Evolutionary conservation across 2,797 vertebrate genomes (phyloP).

Genomic region (Mus minutoides): DNA sequence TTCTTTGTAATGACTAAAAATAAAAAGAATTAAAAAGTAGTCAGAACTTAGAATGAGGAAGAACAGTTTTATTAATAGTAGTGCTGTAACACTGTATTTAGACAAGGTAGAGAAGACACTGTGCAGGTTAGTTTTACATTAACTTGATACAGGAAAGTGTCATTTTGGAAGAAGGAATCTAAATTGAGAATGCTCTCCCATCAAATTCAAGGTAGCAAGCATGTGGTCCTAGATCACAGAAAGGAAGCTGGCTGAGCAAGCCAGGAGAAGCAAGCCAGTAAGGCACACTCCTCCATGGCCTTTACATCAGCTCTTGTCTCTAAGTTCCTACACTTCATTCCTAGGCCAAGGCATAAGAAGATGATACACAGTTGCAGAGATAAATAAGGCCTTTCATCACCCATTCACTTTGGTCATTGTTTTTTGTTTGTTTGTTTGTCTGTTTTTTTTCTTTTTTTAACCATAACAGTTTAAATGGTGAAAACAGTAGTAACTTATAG

Average conservation of each 20-base stretch:
- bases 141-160: neutral
- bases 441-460: no score
- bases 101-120: neutral
- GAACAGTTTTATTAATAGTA: neutral
- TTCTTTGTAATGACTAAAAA: neutral
- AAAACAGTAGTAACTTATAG: slow-evolving; percentile 24
- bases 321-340: neutral
- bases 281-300: accelerated
- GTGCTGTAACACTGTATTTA: neutral
- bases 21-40: neutral
- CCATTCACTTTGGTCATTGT: neutral
- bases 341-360: neutral
- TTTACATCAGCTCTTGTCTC: neutral
- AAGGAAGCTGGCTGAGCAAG: neutral
- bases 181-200: neutral
- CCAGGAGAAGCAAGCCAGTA: neutral
- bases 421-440: no score
- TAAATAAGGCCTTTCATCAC: neutral
- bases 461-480: neutral
- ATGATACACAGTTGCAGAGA: neutral
- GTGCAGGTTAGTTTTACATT: neutral
- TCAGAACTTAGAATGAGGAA: neutral
- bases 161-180: neutral
- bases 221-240: no score
- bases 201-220: neutral